Evolutionary conservation across 2,797 vertebrate genomes (phyloP).

Genomic region (Micrastur ruficollis): DNA sequence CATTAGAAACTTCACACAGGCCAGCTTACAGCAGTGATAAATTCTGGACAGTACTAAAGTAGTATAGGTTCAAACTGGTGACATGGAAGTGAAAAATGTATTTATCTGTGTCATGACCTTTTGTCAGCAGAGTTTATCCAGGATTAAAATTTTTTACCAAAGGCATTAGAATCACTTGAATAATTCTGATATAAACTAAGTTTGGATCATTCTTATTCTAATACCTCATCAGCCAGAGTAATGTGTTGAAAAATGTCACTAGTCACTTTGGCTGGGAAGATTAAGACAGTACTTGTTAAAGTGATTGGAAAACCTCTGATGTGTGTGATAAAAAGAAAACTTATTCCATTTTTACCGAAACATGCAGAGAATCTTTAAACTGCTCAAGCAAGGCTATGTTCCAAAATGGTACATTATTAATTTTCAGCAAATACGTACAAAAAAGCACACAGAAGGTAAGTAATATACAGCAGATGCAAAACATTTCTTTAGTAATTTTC

Average conservation of each 20-base stretch:
- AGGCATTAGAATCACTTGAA: neutral
- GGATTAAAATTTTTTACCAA: neutral
- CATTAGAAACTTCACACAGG: neutral
- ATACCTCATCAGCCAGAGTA: neutral
- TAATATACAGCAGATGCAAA: neutral
- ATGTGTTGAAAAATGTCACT: neutral
- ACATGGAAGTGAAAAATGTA: neutral
- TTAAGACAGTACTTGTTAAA: neutral
- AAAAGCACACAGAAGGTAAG: neutral
- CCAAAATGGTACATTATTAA: neutral
- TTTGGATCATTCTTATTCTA: slow-evolving; percentile 13
- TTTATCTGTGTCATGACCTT: neutral
- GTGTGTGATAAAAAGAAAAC: neutral
- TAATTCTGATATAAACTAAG: slow-evolving; percentile 28
- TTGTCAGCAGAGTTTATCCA: neutral
- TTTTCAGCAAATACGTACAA: neutral
- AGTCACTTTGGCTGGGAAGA: neutral
- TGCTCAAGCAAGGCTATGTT: neutral
- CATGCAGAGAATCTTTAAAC: neutral
- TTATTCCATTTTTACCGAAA: neutral
- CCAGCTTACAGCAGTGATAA: neutral
- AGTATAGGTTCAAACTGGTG: neutral
- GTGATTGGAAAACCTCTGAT: neutral
- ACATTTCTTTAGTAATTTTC: neutral
- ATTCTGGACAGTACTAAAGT: neutral